Conservation (phyloP, 2,888 invertebrate genomes). For the Muschampia plurimacula region DNA sequence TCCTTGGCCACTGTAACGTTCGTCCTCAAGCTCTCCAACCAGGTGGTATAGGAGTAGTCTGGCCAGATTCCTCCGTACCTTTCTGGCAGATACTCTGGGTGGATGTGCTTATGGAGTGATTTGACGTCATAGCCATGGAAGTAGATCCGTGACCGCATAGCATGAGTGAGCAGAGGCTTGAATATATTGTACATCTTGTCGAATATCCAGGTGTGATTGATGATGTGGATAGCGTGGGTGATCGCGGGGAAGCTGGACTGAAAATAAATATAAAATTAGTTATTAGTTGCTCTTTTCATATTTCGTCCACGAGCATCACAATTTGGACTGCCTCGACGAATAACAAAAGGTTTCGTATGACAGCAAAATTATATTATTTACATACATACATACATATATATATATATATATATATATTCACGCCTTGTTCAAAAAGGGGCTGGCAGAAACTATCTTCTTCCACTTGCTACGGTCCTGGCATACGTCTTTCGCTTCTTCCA, state of each 20-base stretch:
- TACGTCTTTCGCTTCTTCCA: no score
- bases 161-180: slow-evolving; percentile 89
- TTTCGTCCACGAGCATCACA: background rate
- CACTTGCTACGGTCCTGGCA: no score
- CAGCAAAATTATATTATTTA: no score
- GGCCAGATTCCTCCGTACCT: slow-evolving; percentile 89
- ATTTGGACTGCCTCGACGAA: no score
- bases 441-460: no score
- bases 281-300: background rate
- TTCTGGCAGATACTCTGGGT: slow-evolving; percentile 89
- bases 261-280: slow-evolving; percentile 44
- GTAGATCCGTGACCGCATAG: slow-evolving; percentile 88
- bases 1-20: slow-evolving; percentile 87
- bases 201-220: slow-evolving; percentile 93
- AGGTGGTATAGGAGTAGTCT: slow-evolving; percentile 90
- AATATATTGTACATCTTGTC: slow-evolving; percentile 92
- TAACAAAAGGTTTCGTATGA: no score
- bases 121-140: slow-evolving; percentile 91
- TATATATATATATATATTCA: no score
- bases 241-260: slow-evolving; percentile 91
- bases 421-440: no score
- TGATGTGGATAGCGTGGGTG: slow-evolving; percentile 90
- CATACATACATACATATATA: no score
- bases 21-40: slow-evolving; percentile 88
- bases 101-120: slow-evolving; percentile 90